Base-by-base conservation (phyloP, 2,797 vertebrate species). In the Babyrousa celebensis region DNA sequence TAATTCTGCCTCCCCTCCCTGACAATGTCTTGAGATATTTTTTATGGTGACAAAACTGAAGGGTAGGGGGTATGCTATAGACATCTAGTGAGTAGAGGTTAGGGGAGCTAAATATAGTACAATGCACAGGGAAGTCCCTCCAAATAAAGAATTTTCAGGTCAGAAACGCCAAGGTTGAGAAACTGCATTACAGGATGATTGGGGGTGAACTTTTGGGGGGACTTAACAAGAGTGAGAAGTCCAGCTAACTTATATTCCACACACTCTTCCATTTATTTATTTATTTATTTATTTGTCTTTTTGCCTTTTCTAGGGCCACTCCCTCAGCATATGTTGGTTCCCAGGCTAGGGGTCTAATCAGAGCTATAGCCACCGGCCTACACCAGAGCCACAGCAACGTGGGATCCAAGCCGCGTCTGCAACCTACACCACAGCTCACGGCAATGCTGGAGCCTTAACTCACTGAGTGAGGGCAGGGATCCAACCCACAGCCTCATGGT, bases 141-240 rank as follows among this genome's bases (percentile, higher is more conserved):
- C 8, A 89, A 95, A 65, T 20, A 79, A 91, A 86, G 84, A 71
- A 23, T 15, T 62, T 70, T 84, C 62, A 25, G 29, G 12, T 88
- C 71, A 77, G 3, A 70, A 58, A 80, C 25, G 29, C 17, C 67
- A 60, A 67, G 17, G 21, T n/a, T 52, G 8, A 72, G 80, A 89
- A 67, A 12, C 18, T 32, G 67, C 4, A 7, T 63, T 87, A 71
- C 25, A 77, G 40, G 27, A 87, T 40, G 32, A 84, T 70, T 75
- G 89, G 52, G 43, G 12, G n/a, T 23, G 23, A 78, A 86, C 20
- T 29, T 86, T 94, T 54, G 1, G 1, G 12, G 9, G 48, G 6
- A 10, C 20, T 79, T 7, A 82, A 20, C 43, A 21, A 85, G 62
- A 78, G 8, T 15, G 17, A 77, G 12, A 17, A 65, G 60, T 92